Percentiles rank a stretch among this genome's conserved stretches.
These are phyloP conservation scores for Helogale parvula DNA, from an alignment of 2,113 vertebrate species.

Conservation along the genomic window DNA sequence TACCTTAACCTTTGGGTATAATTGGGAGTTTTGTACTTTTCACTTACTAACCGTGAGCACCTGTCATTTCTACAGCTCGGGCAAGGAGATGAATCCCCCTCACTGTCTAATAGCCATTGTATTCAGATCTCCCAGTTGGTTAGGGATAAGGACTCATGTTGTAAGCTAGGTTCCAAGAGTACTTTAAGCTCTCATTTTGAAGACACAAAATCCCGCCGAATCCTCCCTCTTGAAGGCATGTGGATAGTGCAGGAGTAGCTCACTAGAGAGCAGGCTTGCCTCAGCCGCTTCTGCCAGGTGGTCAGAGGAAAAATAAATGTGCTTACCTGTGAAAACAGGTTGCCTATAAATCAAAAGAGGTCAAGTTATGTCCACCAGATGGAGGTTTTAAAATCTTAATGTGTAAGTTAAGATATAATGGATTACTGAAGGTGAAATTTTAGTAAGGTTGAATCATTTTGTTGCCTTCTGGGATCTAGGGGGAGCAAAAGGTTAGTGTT, in stretches of 20 bases:
- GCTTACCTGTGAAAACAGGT: slow-evolving; percentile 81
- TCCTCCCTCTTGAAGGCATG: neutral
- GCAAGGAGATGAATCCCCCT: neutral
- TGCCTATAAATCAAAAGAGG: slow-evolving; percentile 83
- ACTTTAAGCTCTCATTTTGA: neutral
- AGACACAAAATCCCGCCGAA: neutral
- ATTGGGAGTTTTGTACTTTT: neutral
- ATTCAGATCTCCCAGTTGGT: neutral
- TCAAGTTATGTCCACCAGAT: slow-evolving; percentile 80
- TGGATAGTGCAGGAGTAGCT: slow-evolving; percentile 27
- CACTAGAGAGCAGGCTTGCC: slow-evolving; percentile 72
- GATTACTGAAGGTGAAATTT: slow-evolving; percentile 74
- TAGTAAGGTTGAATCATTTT: slow-evolving; percentile 73
- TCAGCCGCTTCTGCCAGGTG: slow-evolving; percentile 77
- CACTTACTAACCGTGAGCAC: neutral
- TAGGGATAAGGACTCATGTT: neutral
- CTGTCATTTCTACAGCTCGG: neutral
- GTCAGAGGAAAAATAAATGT: slow-evolving; percentile 70
- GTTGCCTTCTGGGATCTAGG: slow-evolving; percentile 64
- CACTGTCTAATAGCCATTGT: neutral
- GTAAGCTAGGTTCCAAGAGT: neutral
- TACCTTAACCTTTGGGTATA: neutral
- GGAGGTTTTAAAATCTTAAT: slow-evolving; percentile 82
- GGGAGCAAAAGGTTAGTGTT: slow-evolving; percentile 67
- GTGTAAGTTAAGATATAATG: slow-evolving; percentile 80